phyloP scores from a whole-genome alignment of 2,888 invertebrate species.

The Scaptodrosophila latifasciaeformis region DNA sequence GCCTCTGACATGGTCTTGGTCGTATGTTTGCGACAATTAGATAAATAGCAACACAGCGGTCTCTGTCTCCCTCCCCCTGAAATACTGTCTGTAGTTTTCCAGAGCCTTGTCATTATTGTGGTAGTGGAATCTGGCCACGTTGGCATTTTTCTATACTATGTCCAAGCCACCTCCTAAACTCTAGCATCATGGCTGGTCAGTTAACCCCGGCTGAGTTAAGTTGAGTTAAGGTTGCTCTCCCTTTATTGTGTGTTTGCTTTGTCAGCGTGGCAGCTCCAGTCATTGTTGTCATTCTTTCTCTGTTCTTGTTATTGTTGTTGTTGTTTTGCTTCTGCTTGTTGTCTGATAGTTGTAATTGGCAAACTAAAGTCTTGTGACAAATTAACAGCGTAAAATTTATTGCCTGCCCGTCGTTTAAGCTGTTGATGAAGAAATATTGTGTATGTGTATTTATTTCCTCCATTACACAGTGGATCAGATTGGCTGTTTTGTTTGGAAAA shows the following conservation, averaged over 20 bases:
- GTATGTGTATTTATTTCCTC: constrained; percentile 22
- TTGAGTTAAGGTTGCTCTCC: constrained; percentile 10
- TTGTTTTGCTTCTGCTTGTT: constrained; percentile 33
- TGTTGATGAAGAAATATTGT: constrained; percentile 67
- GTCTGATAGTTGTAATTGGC: constrained; percentile 67
- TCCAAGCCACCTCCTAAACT: constrained; percentile 20
- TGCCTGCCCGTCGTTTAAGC: constrained; percentile 65
- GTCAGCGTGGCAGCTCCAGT: constrained; percentile 44
- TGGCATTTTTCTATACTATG: constrained; percentile 61
- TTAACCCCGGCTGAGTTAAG: constrained; percentile 35
- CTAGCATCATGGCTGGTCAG: constrained; percentile 24
- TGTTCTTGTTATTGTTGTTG: constrained; percentile 28
- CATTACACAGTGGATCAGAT: background rate
- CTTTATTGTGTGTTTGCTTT: constrained; percentile 27
- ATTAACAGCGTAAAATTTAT: constrained; percentile 71
- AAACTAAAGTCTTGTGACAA: constrained; percentile 71
- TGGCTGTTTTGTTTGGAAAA: constrained; percentile 8
- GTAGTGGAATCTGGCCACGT: constrained; percentile 32
- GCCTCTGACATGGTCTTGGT: constrained; percentile 6
- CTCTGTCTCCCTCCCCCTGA: constrained; percentile 2
- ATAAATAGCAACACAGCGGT: constrained; percentile 54
- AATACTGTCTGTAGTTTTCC: background rate
- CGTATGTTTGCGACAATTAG: constrained; percentile 53
- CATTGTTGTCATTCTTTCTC: constrained; percentile 43
- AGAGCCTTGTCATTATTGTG: background rate